Evolutionary conservation across 1,140 invertebrate genomes (phyloP), one percentile per base, ranked within the genome.

Genomic region (Temnothorax longispinosus): DNA sequence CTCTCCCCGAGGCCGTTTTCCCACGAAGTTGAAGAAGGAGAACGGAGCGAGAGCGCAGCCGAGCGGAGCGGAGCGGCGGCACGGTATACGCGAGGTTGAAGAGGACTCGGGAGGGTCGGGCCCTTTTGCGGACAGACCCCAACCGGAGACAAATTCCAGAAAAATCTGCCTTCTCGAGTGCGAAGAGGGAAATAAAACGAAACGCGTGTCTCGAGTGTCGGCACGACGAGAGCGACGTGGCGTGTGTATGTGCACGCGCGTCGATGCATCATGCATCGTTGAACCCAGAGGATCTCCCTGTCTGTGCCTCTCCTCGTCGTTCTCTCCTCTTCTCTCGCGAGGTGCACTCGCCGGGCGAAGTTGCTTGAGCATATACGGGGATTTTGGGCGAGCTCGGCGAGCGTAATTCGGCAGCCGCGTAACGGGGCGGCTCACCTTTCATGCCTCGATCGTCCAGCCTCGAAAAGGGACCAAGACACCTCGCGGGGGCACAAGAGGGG

Each of bases 181-280:
- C 67, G 84, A 86, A 85, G 77, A 90, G 56, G 32, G 69, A 90
- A 90, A 89, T 80, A 89, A 89, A 87, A 72, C 54, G 80, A 82
- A 18, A 77, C 85, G 60, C 74, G 87, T 90, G 89, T 91, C 90
- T 91, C 90, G 89, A 91, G 89, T 91, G 87, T 91, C 89, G 89
- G 67, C 56, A 52, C 64, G 71, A 27, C 82, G 60, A 38, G 27
- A 32, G 60, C 21, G 58, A 76, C 67, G 38, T 74, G 38, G 71
- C 54, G 87, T 87, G 47, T 32, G 41, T 72, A 56, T 50, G 75
- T 80, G 75, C 60, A 80, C 27, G 41, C 75, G 62, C 41, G 27
- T 69, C 60, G 60, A 58, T 56, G 75, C 41, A 32, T 60, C 65
- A 58, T 56, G 75, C 41, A 32, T 60, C 65, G 35, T 44, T 38